phyloP scores from a whole-genome alignment of 2,797 vertebrate genomes.

The Melanotaenia maccullochi region DNA sequence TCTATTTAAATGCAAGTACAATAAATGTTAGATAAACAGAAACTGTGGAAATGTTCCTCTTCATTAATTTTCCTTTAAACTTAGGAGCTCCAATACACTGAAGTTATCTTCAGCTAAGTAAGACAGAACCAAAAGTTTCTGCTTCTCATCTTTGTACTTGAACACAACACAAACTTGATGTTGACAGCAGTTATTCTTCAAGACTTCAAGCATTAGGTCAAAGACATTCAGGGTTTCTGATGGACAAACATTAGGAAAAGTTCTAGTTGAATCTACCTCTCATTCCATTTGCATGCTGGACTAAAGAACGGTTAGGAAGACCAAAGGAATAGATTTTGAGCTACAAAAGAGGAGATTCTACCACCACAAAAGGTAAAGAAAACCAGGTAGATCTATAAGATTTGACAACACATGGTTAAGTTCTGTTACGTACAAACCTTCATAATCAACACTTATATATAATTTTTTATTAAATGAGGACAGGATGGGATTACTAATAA shows the following conservation, averaged over 20 bases:
- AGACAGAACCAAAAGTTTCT: constrained; percentile 29
- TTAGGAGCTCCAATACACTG: constrained; percentile 1
- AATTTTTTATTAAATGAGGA: constrained; percentile 12
- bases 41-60: constrained; percentile 17
- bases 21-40: background rate
- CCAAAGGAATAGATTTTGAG: constrained; percentile 34
- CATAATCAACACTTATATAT: constrained; percentile 7
- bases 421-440: constrained; percentile 14
- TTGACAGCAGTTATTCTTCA: constrained; percentile 12
- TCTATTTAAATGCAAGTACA: background rate
- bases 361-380: constrained; percentile 40
- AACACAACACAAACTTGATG: constrained; percentile 18
- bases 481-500: constrained; percentile 21
- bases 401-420: constrained; percentile 31
- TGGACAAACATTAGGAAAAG: constrained; percentile 39
- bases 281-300: constrained; percentile 52
- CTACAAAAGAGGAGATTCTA: constrained; percentile 35
- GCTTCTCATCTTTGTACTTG: constrained; percentile 34
- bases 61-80: constrained; percentile 12
- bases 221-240: constrained; percentile 26
- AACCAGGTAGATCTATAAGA: constrained; percentile 11
- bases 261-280: constrained; percentile 23
- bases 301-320: constrained; percentile 21
- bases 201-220: constrained; percentile 17
- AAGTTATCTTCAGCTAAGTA: constrained; percentile 23